Conservation (phyloP, 2,888 invertebrate genomes). For the Lutraria lutraria region DNA sequence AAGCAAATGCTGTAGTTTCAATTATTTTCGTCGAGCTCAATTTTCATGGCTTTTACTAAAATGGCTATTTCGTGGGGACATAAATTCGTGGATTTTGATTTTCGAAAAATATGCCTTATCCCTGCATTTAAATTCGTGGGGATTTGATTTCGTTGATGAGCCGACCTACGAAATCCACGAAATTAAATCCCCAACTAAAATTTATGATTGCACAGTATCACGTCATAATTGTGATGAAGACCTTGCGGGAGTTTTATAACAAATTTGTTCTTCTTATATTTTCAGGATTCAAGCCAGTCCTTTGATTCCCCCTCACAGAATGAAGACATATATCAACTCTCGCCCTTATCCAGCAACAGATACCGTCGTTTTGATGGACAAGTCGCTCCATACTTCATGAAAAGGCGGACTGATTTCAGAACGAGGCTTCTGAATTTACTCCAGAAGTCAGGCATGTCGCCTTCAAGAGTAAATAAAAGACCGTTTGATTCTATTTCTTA, state of each 20-base stretch:
- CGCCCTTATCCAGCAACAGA: neutral
- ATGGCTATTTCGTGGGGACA: no score
- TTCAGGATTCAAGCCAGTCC: neutral
- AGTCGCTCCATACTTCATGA: conserved; percentile 30
- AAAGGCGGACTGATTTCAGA: conserved; percentile 23
- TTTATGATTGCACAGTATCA: neutral
- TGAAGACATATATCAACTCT: neutral
- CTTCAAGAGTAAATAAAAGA: conserved; percentile 31
- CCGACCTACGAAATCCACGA: no score
- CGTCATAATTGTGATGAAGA: neutral
- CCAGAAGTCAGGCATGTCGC: neutral
- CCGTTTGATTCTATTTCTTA: conserved; percentile 54
- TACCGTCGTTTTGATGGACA: neutral
- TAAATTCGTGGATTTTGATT: no score
- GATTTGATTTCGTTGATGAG: no score
- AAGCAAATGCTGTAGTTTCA: no score
- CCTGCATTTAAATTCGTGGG: no score
- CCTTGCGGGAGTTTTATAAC: neutral
- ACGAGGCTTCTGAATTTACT: neutral
- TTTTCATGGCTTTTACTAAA: no score
- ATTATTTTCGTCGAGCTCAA: no score
- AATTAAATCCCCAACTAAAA: no score
- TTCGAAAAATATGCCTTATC: no score
- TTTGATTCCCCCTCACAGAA: neutral
- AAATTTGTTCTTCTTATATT: neutral